Evolutionary conservation across 2,113 vertebrate species (phyloP), one percentile per base, ranked within the genome.

Genomic region (Aramus guarauna): DNA sequence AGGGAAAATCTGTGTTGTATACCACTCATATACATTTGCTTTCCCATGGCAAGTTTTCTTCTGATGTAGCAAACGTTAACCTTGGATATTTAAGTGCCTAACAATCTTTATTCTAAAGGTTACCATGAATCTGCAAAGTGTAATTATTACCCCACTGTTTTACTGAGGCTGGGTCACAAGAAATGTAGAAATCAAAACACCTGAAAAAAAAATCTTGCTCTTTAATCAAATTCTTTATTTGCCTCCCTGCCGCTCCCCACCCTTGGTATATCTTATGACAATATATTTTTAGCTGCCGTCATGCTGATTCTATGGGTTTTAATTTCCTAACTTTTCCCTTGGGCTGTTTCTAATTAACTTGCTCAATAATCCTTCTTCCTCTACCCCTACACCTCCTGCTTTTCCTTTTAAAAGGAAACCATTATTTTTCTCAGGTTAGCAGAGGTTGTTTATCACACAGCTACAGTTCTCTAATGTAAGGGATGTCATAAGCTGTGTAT

Each of bases 261-360:
- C 53, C 52, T 83, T 7, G 4, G 60, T 4, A 7, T 84, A 80
- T 75, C 56, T 85, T 94, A 60, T 34, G 75, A 92, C 7, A 22
- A 87, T 64, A 26, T 94, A 94, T 94, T 94, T 95, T 94, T 96
- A 92, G 96, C 94, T 87, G 56, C 86, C 2, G 1, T 92, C 85
- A 72, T 64, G 92, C 94, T 92, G 96, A 92, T 95, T 96, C 83
- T 85, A 56, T 48, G 76, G 22, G 45, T 60, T 97, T 95, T 94
- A 92, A 96, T 97, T 96, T 96, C 94, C 94, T 96, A 96, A 94
- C 59, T 89, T 89, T 89, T 92, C 97, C 94, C 95, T 86, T 72
- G 94, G 60, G 94, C 39, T 97, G 83, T n/a, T 89, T 94, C 69
- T 96, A 94, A 96, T 96, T 94, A 94, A 87, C 83, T 81, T 82